Base-by-base conservation (phyloP, 2,797 vertebrate species). In the Phataginus tetradactyla region DNA sequence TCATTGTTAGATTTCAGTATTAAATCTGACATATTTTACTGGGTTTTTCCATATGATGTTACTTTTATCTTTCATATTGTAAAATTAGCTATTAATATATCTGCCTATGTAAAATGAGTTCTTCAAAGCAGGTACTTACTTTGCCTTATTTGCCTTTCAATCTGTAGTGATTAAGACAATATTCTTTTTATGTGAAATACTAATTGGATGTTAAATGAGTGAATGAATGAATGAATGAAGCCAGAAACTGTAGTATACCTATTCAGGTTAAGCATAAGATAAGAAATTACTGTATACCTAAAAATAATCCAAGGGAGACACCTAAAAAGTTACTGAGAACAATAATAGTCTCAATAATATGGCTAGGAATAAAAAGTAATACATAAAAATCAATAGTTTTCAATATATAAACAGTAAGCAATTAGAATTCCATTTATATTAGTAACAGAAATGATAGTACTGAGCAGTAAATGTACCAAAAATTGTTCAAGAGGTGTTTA, bases 201-300 rank as follows among this genome's bases (percentile, higher is more conserved):
- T n/a, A 95, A 61, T 61, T 77, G 39, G 27, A 61, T 92, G 14
- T 49, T 93, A 66, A 81, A 42, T 69, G 55, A 96, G 10, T 95
- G 17, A 92, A 25, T 81, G 37, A 69, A 42, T 71, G 25, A 84
- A 55, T 81, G 27, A 87, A 61, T 59, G 12, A 88, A 42, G 23
- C 17, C 69, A 83, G 34, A 23, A 17, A 64, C 23, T 69, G 4
- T 61, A 61, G 68, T 23, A 45, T 45, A 79, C 11, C 64, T 71
- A 37, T 61, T 78, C 53, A 78, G 39, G 34, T 79, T 27, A 95
- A 25, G 55, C 17, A 69, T 66, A 61, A 45, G 11, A 45, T 45
- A 64, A 66, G 45, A 84, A 92, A 90, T 77, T 83, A 75, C 75
- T 75, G 18, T 83, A 29, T 59, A 32, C 9, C 25, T 75, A 37